Evolutionary conservation across 2,797 vertebrate species (phyloP).

Genomic region (Todus mexicanus): DNA sequence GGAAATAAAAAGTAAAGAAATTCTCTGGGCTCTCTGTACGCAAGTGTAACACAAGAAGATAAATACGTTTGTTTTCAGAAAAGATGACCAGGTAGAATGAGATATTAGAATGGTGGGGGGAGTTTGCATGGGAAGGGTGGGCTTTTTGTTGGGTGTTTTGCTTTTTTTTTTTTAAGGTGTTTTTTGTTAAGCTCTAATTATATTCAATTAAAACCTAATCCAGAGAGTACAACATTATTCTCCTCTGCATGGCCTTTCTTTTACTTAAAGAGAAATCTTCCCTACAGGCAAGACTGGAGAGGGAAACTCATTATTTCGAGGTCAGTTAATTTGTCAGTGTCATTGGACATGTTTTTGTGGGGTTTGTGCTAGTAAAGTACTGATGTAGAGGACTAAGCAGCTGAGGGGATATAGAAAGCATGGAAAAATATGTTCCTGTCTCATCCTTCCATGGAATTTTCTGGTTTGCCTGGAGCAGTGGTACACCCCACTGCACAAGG

Average conservation of each 20-base stretch:
- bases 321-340: slow-evolving; percentile 10
- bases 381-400: background rate
- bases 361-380: background rate
- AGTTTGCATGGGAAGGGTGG: background rate
- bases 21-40: background rate
- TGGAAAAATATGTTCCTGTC: background rate
- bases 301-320: background rate
- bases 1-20: slow-evolving; percentile 19
- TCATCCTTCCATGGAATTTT: background rate
- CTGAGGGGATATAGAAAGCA: background rate
- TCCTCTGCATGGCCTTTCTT: background rate
- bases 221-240: background rate
- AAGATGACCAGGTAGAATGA: background rate
- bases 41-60: slow-evolving; percentile 2
- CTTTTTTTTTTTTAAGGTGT: fast-evolving
- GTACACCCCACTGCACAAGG: background rate
- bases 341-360: background rate
- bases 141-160: background rate
- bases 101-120: background rate
- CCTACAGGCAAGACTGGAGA: background rate
- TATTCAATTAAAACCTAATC: slow-evolving; percentile 2
- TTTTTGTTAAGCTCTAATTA: background rate
- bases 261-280: slow-evolving; percentile 14
- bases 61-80: slow-evolving; percentile 15
- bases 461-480: background rate